A percentile compares a stretch with the other conserved stretches of the same genome.
These are phyloP conservation scores for Venturia canescens DNA, from an alignment of 1,140 invertebrate genomes.

Conservation along the genomic window DNA sequence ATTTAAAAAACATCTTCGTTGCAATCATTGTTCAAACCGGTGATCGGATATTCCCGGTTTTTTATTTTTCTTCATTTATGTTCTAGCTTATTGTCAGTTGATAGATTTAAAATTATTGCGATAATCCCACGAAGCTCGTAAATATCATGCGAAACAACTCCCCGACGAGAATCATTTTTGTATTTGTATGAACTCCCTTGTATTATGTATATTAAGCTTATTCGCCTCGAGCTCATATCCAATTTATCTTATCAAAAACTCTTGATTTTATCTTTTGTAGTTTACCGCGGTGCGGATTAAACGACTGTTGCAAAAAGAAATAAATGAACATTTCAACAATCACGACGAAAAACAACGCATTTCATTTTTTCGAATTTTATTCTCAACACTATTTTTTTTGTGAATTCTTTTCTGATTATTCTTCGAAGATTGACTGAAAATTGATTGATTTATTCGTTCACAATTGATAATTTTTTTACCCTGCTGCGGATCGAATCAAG, in stretches of 20 bases:
- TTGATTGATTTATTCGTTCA: too few relatives aligned
- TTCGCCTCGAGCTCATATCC: not conserved
- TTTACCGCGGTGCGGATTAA: constrained; percentile 18
- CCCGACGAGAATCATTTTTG: constrained; percentile 56
- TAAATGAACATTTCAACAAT: constrained; percentile 3
- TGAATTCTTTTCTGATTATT: too few relatives aligned
- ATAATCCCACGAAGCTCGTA: constrained; percentile 36
- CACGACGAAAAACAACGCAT: not conserved
- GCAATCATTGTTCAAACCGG: not conserved
- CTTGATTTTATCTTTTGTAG: constrained; percentile 6
- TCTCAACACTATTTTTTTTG: not conserved
- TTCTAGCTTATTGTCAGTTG: not conserved
- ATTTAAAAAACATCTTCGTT: constrained; percentile 39
- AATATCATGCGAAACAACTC: too few relatives aligned
- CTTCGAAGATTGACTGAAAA: too few relatives aligned
- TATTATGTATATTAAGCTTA: constrained; percentile 57
- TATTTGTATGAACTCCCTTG: constrained; percentile 63
- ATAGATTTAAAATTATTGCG: constrained; percentile 41
- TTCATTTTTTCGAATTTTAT: not conserved
- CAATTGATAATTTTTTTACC: too few relatives aligned
- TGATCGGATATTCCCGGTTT: not conserved
- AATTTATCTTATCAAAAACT: not conserved
- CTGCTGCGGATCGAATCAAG: too few relatives aligned
- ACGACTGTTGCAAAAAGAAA: constrained; percentile 23
- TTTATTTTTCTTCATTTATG: not conserved